Base-by-base conservation (phyloP, 2,797 vertebrate genomes). In the Enteromius paludinosus region DNA sequence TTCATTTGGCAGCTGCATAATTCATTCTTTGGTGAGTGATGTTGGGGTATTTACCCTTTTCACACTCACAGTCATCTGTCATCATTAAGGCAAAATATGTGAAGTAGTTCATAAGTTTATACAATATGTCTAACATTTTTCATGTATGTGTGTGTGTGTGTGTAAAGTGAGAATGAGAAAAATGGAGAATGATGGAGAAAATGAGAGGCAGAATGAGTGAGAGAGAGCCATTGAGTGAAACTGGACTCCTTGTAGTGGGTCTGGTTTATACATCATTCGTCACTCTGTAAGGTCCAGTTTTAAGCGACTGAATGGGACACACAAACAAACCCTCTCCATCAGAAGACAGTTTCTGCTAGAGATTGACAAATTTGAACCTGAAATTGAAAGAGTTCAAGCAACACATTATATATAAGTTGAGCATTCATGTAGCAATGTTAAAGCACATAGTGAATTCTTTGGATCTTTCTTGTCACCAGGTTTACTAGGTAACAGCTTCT, bases 161-260 rank as follows among this genome's bases (percentile, higher is more conserved):
- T 62, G 52, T 78, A 74, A 41, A 38, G 52, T 45, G 17, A 71
- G 54, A 61, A 45, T 43, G 38, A 47, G 59, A 64, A 80, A 80
- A 78, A 18, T 6, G 20, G 17, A 49, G n/a, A 68, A 52, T 52
- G 35, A 54, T 47, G 28, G 68, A 73, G 38, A 71, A 45, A 79
- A 56, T 25, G 15, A 52, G 64, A 59, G 81, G 23, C 9, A 41
- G 49, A 77, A 52, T 0, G 2, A 47, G 82, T 30, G 89, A 78
- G 35, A 75, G 20, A 23, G 35, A 72, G 56, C 43, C n/a, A 25
- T 85, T 62, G 89, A 90, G 89, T 89, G 92, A 92, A 93, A 92
- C 91, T 85, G 49, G 90, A 93, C 91, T 92, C 86, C 87, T 82
- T 86, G 76, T 81, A 83, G 81, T 86, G 87, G 88, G 86, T 85